Base-by-base conservation (phyloP, 2,888 invertebrate species). In the Dicycla oo region DNA sequence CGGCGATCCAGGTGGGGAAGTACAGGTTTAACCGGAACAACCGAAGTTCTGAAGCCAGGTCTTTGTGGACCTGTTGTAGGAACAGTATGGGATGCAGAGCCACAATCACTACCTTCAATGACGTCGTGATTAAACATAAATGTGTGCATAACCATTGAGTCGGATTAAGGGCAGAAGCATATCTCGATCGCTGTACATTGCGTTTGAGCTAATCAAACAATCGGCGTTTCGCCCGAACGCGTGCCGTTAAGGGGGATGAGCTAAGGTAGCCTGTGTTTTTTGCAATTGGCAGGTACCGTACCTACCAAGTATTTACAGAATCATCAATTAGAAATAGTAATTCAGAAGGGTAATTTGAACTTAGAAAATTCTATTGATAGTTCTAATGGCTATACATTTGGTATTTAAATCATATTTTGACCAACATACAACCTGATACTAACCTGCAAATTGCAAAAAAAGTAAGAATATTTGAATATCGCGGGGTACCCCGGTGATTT, bases 1-100 rank as follows among this genome's bases (percentile, higher is more conserved):
- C 88, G 5, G 87, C 88, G 1, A 88, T 92, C n/a, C 86, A 88
- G 67, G 66, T 90, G 69, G 92, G 91, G 1, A 86, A 85, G 43
- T 91, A 91, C 74, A 87, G 93, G 43, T 93, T 91, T 76, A 89
- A 90, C 70, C 86, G 83, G 64, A 93, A 94, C 74, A 93, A 92
- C 73, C 86, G 92, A 3, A 90, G 91, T 51, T 88, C 85, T 10
- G 93, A 92, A 0, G 84, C 86, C 2, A 91, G 90, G 77, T 87
- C 89, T 6, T 83, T 92, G 20, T 94, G 93, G 94, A 91, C 91
- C 18, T 94, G 94, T 78, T 87, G 88, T 67, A 85, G 91, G 49
- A 85, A 88, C 49, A 91, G 90, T 75, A 78, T 85, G 8, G 91
- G 90, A 11, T 93, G 93, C 77, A 83, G 90, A 38, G 93, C 85